A percentile compares a stretch with the other conserved stretches of the same genome.
phyloP scores from a whole-genome alignment of 2,888 invertebrate genomes.

The Scotopteryx bipunctaria region DNA sequence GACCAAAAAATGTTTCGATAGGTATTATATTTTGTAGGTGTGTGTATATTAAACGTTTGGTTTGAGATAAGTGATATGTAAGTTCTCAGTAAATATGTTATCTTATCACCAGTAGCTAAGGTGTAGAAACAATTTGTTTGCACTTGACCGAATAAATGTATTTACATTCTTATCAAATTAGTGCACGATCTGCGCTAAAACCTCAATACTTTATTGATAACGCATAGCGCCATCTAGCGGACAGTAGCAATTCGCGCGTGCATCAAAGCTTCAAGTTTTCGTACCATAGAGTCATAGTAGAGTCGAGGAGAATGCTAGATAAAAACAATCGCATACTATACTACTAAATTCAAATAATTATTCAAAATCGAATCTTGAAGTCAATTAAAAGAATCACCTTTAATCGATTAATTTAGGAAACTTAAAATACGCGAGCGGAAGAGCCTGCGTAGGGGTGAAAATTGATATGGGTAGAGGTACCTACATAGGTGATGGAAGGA shows the following conservation, averaged over 20 bases:
- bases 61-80: slow-evolving; percentile 12
- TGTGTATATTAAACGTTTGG: too few relatives aligned
- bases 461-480: not conserved
- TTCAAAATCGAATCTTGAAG: too few relatives aligned
- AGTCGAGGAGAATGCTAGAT: not conserved
- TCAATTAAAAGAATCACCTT: too few relatives aligned
- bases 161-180: slow-evolving; percentile 20
- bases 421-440: too few relatives aligned
- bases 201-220: not conserved
- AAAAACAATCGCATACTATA: too few relatives aligned
- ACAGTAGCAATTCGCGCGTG: slow-evolving; percentile 30
- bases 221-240: slow-evolving; percentile 41
- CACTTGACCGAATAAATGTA: slow-evolving; percentile 34
- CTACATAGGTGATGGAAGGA: too few relatives aligned
- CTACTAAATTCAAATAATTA: too few relatives aligned
- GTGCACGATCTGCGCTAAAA: slow-evolving; percentile 4
- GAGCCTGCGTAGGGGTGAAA: too few relatives aligned
- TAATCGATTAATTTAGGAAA: too few relatives aligned
- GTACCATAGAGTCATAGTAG: not conserved
- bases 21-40: too few relatives aligned
- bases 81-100: slow-evolving; percentile 12
- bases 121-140: slow-evolving; percentile 26
- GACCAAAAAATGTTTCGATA: too few relatives aligned
- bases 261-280: not conserved
- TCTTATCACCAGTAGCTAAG: slow-evolving; percentile 35